Evolutionary conservation across 2,888 invertebrate genomes (phyloP).

Genomic region (Lypha dubia): DNA sequence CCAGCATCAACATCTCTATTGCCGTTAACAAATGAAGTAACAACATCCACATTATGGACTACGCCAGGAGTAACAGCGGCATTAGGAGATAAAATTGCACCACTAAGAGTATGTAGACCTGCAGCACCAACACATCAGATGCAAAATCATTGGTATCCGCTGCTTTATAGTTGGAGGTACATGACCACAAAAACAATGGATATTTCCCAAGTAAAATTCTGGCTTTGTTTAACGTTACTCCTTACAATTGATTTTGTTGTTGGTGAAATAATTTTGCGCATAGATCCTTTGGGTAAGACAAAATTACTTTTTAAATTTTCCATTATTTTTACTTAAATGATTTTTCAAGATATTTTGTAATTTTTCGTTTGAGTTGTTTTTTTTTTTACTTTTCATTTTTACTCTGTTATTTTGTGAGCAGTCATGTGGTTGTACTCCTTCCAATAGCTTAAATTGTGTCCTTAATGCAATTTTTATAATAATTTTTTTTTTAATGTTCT

Average conservation of each 20-base stretch:
- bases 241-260: conserved; percentile 76
- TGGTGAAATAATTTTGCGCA: conserved; percentile 82
- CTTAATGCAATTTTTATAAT: conserved; percentile 60
- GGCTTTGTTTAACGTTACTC: conserved; percentile 78
- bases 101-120: background rate
- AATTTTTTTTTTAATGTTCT: conserved; percentile 51
- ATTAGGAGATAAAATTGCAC: conserved; percentile 17
- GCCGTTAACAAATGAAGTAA: background rate
- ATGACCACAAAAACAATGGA: conserved; percentile 79
- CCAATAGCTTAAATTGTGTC: conserved; percentile 34
- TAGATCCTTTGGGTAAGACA: conserved; percentile 82
- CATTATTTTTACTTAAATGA: conserved; percentile 32
- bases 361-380: background rate
- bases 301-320: conserved; percentile 54
- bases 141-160: conserved; percentile 66
- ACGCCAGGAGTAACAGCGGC: background rate
- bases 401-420: background rate
- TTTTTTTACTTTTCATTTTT: background rate
- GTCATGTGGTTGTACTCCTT: background rate
- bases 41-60: background rate
- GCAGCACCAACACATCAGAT: conserved; percentile 42
- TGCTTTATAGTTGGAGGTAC: conserved; percentile 63
- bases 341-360: background rate
- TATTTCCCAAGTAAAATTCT: conserved; percentile 77
- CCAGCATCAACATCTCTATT: conserved; percentile 22